A percentile compares a stretch with the other conserved stretches of the same genome.
These are phyloP conservation scores for Macrosiphum euphorbiae DNA, from an alignment of 2,888 invertebrate species.

Conservation along the genomic window DNA sequence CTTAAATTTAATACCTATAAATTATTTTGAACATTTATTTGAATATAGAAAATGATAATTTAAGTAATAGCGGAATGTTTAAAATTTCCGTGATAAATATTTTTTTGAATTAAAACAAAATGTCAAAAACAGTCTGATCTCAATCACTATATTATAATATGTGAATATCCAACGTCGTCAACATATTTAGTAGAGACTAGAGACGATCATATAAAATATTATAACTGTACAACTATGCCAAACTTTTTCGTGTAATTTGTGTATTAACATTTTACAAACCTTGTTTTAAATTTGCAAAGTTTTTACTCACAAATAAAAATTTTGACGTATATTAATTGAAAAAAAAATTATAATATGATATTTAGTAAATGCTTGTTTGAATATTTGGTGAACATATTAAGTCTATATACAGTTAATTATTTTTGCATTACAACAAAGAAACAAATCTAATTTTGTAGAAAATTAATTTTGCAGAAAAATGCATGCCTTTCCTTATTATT, in stretches of 20 bases:
- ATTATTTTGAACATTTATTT: too few relatives aligned
- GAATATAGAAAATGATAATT: background rate
- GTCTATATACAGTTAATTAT: too few relatives aligned
- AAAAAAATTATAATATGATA: background rate
- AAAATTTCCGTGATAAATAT: background rate
- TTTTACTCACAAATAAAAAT: background rate
- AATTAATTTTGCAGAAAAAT: too few relatives aligned
- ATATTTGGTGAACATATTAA: too few relatives aligned
- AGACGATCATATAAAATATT: background rate
- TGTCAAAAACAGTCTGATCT: background rate
- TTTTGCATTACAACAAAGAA: too few relatives aligned
- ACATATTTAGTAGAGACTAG: background rate
- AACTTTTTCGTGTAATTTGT: background rate
- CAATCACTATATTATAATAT: background rate
- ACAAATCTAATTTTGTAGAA: too few relatives aligned
- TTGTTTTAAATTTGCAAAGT: background rate
- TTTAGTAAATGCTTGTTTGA: too few relatives aligned
- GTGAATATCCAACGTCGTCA: background rate
- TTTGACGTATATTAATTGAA: background rate
- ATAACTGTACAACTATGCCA: background rate
- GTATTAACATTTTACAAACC: background rate
- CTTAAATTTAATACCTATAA: too few relatives aligned
- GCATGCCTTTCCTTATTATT: too few relatives aligned
- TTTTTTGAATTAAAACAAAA: background rate
- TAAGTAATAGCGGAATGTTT: background rate